Evolutionary conservation across 2,113 vertebrate genomes (phyloP), one percentile per base, ranked within the genome.

Genomic region (Balaenoptera acutorostrata): DNA sequence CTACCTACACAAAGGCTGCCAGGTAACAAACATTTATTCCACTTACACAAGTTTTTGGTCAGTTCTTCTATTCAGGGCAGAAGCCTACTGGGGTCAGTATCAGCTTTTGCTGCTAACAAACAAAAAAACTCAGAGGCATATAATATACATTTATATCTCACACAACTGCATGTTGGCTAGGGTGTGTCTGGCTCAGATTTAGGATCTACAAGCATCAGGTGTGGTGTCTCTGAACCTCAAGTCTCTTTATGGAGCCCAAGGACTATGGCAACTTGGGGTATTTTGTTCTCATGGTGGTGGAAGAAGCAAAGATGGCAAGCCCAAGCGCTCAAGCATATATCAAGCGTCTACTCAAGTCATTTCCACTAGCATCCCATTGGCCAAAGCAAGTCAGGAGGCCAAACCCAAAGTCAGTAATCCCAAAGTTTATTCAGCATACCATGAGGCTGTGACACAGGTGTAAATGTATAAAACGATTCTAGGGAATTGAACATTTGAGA

Each of bases 371-470:
- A 44, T 18, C 17, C 25, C 0, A 0, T n/a, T 57, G 29, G 12
- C 29, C 29, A 36, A 39, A 85, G 12, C 33, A 90, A 89, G 33
- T 63, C n/a, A 52, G 0, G 57, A 55, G 27, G 11, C 5, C 66
- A 57, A 75, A 69, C 0, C 1, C 29, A 81, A 57, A 57, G 3
- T 44, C n/a, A 77, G 64, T 27, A 0, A 11, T 2, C n/a, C 8
- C 1, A 10, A 23, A n/a, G 21, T 57, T 64, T 77, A 49, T 36
- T 21, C 9, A 55, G 9, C 15, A 27, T 0, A 17, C 1, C 1
- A 55, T 57, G 33, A 66, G n/a, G 11, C 3, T 11, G 21, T 23
- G 9, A 20, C 27, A 39, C n/a, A 36, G 9, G 29, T 23, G 0
- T 41, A 49, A 88, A 85, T n/a, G 3, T 55, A 9, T 63, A 52